These are phyloP conservation scores for Drosophila hydei DNA, from an alignment of 1,140 invertebrate genomes.

Conservation along the genomic window DNA sequence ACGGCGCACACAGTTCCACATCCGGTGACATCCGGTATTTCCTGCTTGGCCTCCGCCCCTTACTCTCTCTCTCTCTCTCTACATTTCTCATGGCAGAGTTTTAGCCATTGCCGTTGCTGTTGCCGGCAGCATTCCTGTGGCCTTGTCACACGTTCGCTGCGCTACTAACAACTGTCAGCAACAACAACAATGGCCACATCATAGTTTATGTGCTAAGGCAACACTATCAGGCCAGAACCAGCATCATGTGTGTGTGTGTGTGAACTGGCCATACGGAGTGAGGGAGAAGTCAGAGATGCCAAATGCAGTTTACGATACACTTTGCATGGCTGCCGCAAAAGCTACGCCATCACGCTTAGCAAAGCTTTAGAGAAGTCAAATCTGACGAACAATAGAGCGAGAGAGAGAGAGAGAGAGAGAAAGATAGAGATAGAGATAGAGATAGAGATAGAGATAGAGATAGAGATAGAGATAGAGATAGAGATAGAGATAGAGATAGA, in stretches of 20 bases:
- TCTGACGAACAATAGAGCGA: neutral
- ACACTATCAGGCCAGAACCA: slow-evolving; percentile 52
- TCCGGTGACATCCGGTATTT: slow-evolving; percentile 80
- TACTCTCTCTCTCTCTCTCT: neutral
- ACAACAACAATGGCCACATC: slow-evolving; percentile 47
- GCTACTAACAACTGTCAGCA: slow-evolving; percentile 58
- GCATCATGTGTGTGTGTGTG: neutral
- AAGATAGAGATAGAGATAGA: neutral
- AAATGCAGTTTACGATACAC: slow-evolving; percentile 40
- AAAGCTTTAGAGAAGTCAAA: neutral
- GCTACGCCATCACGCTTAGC: neutral
- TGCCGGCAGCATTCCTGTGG: slow-evolving; percentile 63
- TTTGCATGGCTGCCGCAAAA: neutral
- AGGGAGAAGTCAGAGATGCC: slow-evolving; percentile 10
- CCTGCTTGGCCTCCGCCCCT: slow-evolving; percentile 44
- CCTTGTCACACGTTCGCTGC: slow-evolving; percentile 70
- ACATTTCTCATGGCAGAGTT: slow-evolving; percentile 1
- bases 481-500: neutral
- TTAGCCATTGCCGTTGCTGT: slow-evolving; percentile 4
- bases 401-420: neutral
- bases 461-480: neutral
- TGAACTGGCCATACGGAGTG: neutral
- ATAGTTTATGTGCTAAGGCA: slow-evolving; percentile 71
- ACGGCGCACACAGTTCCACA: slow-evolving; percentile 64
- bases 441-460: neutral